Base-by-base conservation (phyloP, 1,140 invertebrate genomes). In the Zaprionus tsacasi region DNA sequence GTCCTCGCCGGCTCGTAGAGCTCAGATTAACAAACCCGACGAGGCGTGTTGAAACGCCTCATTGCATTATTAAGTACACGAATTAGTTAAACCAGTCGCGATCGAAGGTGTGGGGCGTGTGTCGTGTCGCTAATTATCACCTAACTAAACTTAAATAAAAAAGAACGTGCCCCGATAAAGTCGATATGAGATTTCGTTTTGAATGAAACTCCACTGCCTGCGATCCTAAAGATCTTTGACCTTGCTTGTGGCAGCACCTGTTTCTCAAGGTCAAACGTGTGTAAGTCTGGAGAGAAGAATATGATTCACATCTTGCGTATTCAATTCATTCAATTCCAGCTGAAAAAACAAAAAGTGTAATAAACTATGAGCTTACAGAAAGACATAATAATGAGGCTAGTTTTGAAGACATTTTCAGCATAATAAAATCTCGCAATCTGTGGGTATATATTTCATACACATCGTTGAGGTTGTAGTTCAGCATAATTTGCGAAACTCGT, bases 41-140 rank as follows among this genome's bases (percentile, higher is more conserved):
- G 57, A 36, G 13, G 38, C 60, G 69, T 55, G 38, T 48, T 40
- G 33, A 48, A 48, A 64, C 45, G 40, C 17, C 21, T 50, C 60
- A 4, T 33, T 57, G 38, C 54, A 57, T 54, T 54, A 12, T 36
- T 38, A 63, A 63, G 15, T 63, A 30, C 40, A 48, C 15, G 15
- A 69, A 35, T 33, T 56, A 72, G 45, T 35, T 72, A 71, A 64
- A 72, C 65, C 55, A 58, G 65, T 72, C 61, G 64, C 38, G 30
- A 72, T 66, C 57, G 50, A 1, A 43, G 66, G 35, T 58, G 54
- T 38, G 33, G 6, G 17, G n/a, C 25, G 38, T 43, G 8, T 50
- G 45, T 48, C 54, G 54, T 67, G 54, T 57, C 13, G 64, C 43
- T 57, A 56, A 57, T 56, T 54, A 67, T 27, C 64, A 52, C 35